phyloP scores from a whole-genome alignment of 1,140 invertebrate genomes.

The Drosophila obscura region DNA sequence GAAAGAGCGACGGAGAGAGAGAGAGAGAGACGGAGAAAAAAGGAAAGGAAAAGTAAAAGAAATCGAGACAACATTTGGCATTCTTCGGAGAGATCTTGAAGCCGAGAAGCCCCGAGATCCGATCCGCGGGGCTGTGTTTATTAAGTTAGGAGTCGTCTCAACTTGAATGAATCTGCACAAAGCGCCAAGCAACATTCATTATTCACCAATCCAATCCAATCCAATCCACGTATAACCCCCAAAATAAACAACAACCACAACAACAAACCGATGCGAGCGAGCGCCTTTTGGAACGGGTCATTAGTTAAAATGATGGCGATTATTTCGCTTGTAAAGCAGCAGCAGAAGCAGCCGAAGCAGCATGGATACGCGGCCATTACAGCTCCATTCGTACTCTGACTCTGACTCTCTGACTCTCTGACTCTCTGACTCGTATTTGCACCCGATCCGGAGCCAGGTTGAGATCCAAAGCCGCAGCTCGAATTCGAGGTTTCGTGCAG shows the following conservation, averaged over 20 bases:
- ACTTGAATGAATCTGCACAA: constrained; percentile 81
- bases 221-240: not conserved
- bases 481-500: constrained; percentile 60
- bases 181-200: constrained; percentile 52
- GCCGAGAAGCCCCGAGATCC: constrained; percentile 6
- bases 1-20: not conserved
- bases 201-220: constrained; percentile 11
- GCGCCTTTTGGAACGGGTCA: constrained; percentile 62
- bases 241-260: not conserved
- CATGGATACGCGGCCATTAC: constrained; percentile 71
- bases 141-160: constrained; percentile 74
- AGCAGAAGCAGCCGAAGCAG: constrained; percentile 7
- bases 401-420: too few species aligned
- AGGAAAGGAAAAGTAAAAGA: constrained; percentile 43
- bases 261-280: constrained; percentile 38
- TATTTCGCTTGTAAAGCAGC: constrained; percentile 73
- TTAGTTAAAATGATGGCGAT: constrained; percentile 82
- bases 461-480: constrained; percentile 6
- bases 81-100: constrained; percentile 63
- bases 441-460: constrained; percentile 13
- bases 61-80: constrained; percentile 73
- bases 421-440: not conserved
- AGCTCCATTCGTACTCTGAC: constrained; percentile 56
- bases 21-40: not conserved
- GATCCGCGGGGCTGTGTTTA: constrained; percentile 57